phyloP scores from a whole-genome alignment of 2,797 vertebrate genomes.

The Tapirus indicus region DNA sequence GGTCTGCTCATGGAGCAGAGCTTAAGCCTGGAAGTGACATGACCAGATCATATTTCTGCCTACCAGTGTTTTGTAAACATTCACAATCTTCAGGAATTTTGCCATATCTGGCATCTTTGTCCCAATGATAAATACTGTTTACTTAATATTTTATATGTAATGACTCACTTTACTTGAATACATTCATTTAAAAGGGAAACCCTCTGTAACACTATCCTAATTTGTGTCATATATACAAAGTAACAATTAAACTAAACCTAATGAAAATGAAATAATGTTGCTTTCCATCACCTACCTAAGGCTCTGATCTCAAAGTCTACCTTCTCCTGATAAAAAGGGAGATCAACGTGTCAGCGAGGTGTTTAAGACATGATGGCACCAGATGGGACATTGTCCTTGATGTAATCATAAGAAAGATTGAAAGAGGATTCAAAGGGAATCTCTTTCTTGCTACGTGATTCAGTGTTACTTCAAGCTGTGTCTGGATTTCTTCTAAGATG shows the following conservation, averaged over 20 bases:
- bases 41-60: background rate
- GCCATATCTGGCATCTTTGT: background rate
- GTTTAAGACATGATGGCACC: background rate
- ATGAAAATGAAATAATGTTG: background rate
- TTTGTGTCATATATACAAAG: background rate
- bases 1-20: background rate
- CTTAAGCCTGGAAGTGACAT: background rate
- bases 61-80: background rate
- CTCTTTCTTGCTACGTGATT: background rate
- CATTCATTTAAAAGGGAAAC: constrained; percentile 11
- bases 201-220: background rate
- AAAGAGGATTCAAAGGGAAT: background rate
- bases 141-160: background rate
- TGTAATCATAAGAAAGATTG: background rate
- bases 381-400: background rate
- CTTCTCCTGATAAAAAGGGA: background rate
- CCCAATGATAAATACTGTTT: background rate
- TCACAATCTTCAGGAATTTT: background rate
- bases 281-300: background rate
- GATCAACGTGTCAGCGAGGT: background rate
- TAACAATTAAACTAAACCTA: background rate
- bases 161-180: background rate
- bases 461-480: background rate
- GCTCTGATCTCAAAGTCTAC: background rate
- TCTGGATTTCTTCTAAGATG: constrained; percentile 23